Evolutionary conservation across 2,888 invertebrate species (phyloP), one percentile per base, ranked within the genome.

Genomic region (Cataglyphis livida): DNA sequence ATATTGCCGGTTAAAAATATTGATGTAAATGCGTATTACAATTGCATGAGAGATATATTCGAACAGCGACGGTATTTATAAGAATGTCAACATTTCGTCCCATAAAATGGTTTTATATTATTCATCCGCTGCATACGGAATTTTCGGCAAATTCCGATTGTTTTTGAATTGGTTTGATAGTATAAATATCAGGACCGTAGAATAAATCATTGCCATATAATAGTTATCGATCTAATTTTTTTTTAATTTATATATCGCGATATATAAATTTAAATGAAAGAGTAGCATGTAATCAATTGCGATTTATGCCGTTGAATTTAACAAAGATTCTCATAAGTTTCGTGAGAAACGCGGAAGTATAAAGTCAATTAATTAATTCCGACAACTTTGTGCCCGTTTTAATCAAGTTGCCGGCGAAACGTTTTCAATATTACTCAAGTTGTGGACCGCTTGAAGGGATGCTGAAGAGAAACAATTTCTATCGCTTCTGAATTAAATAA

Each of bases 331-430:
- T 68, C 57, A 15, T 28, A 28, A 41, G 12, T 35, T 44, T 59
- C n/a, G 32, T 3, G 3, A 10, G 59, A 44, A 71, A 79, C 18
- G 32, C 44, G 35, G 48, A 61, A 79, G 71, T 70, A 71, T 71
- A 70, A 70, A 78, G 70, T 71, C 78, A 79, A 79, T 79, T 78
- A 78, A 78, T 78, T 79, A 71, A 79, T 79, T 59, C 44, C 44
- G 35, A 44, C 73, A 61, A 79, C 28, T 79, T 79, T 28, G 41
- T 41, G 21, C 21, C 25, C 44, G 44, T 59, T 71, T 70, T 71
- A 79, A 79, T 71, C 44, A 79, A 79, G 73, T 79, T 76, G 21
- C 44, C 21, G 4, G 12, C 32, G 32, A 59, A 79, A 59, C 59
- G 73, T 79, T 59, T 71, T 71, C 59, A 70, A 32, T 59, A 71